Percentiles rank a stretch among this genome's conserved stretches.
These are phyloP conservation scores for Myiotriccus ornatus DNA, from an alignment of 2,797 vertebrate genomes.

Conservation along the genomic window DNA sequence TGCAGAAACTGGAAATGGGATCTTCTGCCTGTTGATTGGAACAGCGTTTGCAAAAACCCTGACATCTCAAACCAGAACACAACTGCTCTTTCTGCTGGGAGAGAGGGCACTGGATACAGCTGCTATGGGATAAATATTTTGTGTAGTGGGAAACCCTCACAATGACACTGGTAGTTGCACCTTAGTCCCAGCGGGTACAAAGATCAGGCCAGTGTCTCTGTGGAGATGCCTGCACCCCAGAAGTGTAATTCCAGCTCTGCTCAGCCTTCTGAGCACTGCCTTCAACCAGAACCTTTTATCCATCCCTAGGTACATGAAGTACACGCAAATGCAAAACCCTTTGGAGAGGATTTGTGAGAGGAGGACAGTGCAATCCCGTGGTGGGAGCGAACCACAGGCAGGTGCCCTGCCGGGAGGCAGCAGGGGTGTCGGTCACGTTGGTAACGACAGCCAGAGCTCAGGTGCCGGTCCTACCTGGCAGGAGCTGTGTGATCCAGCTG, in stretches of 20 bases:
- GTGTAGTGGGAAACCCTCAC: neutral
- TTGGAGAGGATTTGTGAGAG: neutral
- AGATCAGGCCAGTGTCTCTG: neutral
- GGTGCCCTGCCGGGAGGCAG: neutral
- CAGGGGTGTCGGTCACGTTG: accelerated
- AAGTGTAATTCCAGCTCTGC: neutral
- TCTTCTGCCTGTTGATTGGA: neutral
- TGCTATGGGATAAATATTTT: neutral
- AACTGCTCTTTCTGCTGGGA: neutral
- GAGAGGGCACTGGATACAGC: neutral
- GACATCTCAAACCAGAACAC: neutral
- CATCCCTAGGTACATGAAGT: accelerated
- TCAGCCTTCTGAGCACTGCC: neutral
- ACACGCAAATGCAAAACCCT: neutral
- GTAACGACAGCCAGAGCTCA: accelerated
- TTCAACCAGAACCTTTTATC: neutral
- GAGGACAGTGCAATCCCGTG: neutral
- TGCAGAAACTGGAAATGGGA: neutral
- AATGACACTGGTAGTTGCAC: neutral
- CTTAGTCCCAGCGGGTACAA: neutral
- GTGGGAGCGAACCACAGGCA: neutral
- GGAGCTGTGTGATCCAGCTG: neutral
- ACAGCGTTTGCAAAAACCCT: neutral
- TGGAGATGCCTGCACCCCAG: too few species aligned
- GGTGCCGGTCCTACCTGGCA: neutral